Evolutionary conservation across 2,113 vertebrate species (phyloP), one percentile per base, ranked within the genome.

Genomic region (Macaca fascicularis): DNA sequence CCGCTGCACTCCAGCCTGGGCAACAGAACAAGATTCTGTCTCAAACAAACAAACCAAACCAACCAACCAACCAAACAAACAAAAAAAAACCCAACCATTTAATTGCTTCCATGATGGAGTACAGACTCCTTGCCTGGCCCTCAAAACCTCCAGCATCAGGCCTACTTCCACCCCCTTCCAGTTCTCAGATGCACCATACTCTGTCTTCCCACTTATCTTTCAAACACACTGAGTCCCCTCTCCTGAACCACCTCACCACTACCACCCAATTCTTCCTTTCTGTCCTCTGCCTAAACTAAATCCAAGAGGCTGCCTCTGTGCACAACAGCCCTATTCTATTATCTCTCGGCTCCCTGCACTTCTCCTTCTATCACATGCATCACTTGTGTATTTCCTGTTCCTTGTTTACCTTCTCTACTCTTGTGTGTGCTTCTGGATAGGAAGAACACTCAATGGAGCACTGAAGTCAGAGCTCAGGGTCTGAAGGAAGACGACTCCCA

Each of bases 331-430:
- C 30, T 16, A 4, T 38, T 14, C 2, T 19, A 8, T 30, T 9
- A 6, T 35, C 17, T 27, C 45, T 69, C 8, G 11, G 55, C 38
- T 57, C 48, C 2, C 1, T 4, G 0, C 3, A 19, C 2, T 1
- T 38, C 5, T 25, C 40, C 45, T 6, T 70, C 74, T 19, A 1
- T 61, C 20, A 17, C 0, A 3, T 3, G 64, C 0, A 1, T 38
- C 1, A 12, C 69, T 23, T 0, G 5, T 84, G 55, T 22, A 9
- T 91, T 27, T 74, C 38, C 70, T n/a, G 11, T 30, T 55, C 61
- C 23, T 19, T 7, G 8, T 57, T 23, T 20, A 30, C 38, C n/a
- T 72, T 55, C 76, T 55, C 12, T 5, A 17, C 38, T 13, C 75
- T 14, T 0, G 3, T 20, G 6, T 35, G 17, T 67, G 50, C 6